Evolutionary conservation across 2,888 invertebrate genomes (phyloP).

Genomic region (Sarcophaga variegata): DNA sequence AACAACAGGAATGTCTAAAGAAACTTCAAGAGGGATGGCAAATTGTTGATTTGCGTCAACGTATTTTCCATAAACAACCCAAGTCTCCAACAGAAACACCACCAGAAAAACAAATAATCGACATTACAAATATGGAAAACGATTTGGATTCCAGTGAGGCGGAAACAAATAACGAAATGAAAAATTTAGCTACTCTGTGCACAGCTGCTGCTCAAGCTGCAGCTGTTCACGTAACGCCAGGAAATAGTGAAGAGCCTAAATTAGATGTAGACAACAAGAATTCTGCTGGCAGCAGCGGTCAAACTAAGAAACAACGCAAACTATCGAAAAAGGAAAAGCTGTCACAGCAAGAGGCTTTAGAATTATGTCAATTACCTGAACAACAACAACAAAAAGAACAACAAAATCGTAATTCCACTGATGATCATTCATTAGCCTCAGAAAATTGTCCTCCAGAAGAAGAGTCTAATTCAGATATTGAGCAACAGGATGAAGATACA

Average conservation of each 20-base stretch:
- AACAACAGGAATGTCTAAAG: constrained; percentile 73
- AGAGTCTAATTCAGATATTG: constrained; percentile 62
- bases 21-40: constrained; percentile 80
- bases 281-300: constrained; percentile 1
- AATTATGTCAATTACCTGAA: constrained; percentile 46
- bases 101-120: constrained; percentile 74
- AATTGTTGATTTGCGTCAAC: constrained; percentile 77
- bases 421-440: constrained; percentile 42
- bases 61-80: constrained; percentile 81
- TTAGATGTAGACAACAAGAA: constrained; percentile 21
- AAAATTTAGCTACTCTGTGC: constrained; percentile 78
- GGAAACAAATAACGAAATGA: constrained; percentile 76
- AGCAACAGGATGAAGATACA: constrained; percentile 57
- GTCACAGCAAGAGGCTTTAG: constrained; percentile 59
- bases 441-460: constrained; percentile 54
- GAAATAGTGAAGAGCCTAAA: constrained; percentile 48
- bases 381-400: constrained; percentile 28
- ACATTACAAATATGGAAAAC: constrained; percentile 59
- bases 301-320: constrained; percentile 61
- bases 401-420: constrained; percentile 38
- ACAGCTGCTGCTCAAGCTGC: constrained; percentile 78
- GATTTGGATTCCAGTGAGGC: constrained; percentile 59
- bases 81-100: constrained; percentile 82
- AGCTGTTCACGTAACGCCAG: constrained; percentile 72
- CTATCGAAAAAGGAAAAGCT: constrained; percentile 60